Percentiles rank a stretch among this genome's conserved stretches.
These are phyloP conservation scores for Paraescarpia echinospica DNA, from an alignment of 1,140 invertebrate species.

Conservation along the genomic window DNA sequence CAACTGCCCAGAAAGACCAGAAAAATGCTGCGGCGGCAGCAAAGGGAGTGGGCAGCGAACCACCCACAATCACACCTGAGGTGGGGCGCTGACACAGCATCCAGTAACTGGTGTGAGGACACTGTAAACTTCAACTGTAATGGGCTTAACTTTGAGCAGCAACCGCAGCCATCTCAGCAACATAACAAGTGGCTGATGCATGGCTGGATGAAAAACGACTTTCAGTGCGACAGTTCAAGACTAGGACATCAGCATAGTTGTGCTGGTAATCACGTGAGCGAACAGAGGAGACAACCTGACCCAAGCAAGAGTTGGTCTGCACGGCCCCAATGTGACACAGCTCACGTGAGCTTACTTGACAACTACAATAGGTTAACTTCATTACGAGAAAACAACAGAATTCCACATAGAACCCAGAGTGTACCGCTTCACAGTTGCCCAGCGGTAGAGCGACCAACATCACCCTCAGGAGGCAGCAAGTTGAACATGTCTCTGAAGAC, in stretches of 20 bases:
- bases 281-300: not conserved
- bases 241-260: not conserved
- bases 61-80: not conserved
- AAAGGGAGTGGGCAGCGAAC: not conserved
- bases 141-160: not conserved
- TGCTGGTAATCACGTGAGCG: not conserved
- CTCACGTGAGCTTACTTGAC: not conserved
- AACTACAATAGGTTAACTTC: not conserved
- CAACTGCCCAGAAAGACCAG: not conserved
- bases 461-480: not conserved
- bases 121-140: not conserved
- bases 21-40: not conserved
- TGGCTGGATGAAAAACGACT: not conserved
- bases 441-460: not conserved
- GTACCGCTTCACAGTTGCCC: not conserved
- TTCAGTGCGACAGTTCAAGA: not conserved
- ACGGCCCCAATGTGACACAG: not conserved
- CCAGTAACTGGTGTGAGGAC: not conserved
- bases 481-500: not conserved
- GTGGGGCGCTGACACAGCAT: not conserved
- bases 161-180: not conserved
- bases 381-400: not conserved
- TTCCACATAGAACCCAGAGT: not conserved
- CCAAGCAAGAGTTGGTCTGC: not conserved
- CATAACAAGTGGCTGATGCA: not conserved